Evolutionary conservation across 2,888 invertebrate genomes (phyloP), one percentile per base, ranked within the genome.

Genomic region (Epinotia ramella): DNA sequence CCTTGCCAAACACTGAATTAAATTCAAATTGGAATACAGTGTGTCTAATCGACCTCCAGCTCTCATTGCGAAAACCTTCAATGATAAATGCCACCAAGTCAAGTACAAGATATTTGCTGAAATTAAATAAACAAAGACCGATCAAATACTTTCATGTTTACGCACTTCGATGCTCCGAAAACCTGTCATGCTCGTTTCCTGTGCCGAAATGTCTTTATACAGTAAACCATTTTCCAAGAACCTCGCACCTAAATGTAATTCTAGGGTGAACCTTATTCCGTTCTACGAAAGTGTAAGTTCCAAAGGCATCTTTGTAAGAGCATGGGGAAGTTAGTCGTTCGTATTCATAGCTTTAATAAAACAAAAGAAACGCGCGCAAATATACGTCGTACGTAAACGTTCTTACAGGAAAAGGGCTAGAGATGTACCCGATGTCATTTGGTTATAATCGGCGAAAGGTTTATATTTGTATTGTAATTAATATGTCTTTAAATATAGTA

Each of bases 321-420:
- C 16, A 59, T 68, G 40, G 44, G 44, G 68, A 59, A 59, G 59
- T 70, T 53, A 65, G 65, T 49, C 64, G 57, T 74, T 65, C 59
- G 70, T 70, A 74, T 74, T 74, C 74, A 74, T 69, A 63, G 49
- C 59, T 49, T 69, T 69, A 75, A 75, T 75, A 75, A 70, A 75
- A 75, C 74, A 75, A 65, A 69, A 70, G 70, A 62, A 46, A 75
- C 49, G 64, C 64, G 59, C 49, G 49, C 65, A 75, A 70, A 75
- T 75, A 74, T 59, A 59, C 46, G 56, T 49, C 63, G 59, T 49
- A 53, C 20, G 62, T 67, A 67, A 67, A 62, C 73, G 66, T 49
- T 60, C 57, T 73, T 24, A 60, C 59, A 62, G 65, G 44, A 28
- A 18, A 67, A 68, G 49, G 57, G 57, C 7, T 33, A 57, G 59